Base-by-base conservation (phyloP, 2,888 invertebrate species). In the Euzophera pinguis region DNA sequence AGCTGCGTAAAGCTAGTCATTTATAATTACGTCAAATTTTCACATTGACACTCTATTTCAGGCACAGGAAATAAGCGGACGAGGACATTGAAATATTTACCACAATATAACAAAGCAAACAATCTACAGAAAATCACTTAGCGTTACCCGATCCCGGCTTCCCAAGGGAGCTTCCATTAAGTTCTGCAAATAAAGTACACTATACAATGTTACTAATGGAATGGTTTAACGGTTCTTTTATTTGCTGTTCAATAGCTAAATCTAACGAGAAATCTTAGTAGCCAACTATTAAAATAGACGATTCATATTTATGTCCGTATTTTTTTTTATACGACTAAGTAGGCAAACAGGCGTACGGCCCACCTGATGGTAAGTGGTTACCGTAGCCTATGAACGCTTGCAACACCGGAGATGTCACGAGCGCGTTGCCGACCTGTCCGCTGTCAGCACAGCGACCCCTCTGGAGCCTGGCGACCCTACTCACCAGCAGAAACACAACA, bases 141-240 rank as follows among this genome's bases (percentile, higher is more conserved):
- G 10, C 13, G 48, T 13, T 48, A 48, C 13, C 13, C 37, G 48
- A 38, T 48, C 37, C 37, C 13, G 1, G 6, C 39, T 13, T 37
- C 22, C 37, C 38, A 4, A 27, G 14, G 45, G 48, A 48, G 22
- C 12, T 27, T 38, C 48, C 48, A 48, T 48, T 48, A 48, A 37
- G 27, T 37, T 47, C 48, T 8, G 38, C 48, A 48, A 48, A 45
- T 34, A 45, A 32, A 32, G 32, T 45, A 32, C 45, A 34, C 27
- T 32, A 34, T 32, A 45, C 45, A 45, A 45, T 45, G 45, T 45
- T 29, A 32, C 45, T 45, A 45, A 45, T 45, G 45, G 45, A 45
- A 45, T 45, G 16, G 45, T 45, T 32, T 45, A 45, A 45, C 45
- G 32, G 45, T 32, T 16, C 45, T 16, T 45, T 34, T 45, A 45